These are phyloP conservation scores for Morus bassanus DNA, from an alignment of 2,797 vertebrate species.

Conservation along the genomic window DNA sequence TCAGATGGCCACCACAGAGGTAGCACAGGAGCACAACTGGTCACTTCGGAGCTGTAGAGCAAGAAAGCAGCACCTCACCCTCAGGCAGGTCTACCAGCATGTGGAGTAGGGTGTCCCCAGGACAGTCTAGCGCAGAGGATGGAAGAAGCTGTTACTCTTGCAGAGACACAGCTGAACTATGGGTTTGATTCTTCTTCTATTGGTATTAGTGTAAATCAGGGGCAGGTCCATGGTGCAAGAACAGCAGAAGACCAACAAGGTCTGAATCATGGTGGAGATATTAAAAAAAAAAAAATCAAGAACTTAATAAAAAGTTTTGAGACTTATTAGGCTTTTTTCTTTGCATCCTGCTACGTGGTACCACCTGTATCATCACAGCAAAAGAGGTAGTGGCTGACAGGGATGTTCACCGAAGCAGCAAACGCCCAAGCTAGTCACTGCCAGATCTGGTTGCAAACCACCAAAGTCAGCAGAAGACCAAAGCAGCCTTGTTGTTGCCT, in stretches of 20 bases:
- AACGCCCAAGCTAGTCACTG: not conserved
- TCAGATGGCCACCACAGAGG: not conserved
- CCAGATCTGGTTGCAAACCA: not conserved
- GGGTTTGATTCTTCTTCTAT: not conserved
- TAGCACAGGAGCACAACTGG: not conserved
- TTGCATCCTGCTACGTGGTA: rapidly evolving
- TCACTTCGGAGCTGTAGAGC: not conserved
- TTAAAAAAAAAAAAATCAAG: not conserved
- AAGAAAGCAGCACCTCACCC: not conserved
- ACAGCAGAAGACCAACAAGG: not conserved
- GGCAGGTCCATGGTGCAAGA: not conserved
- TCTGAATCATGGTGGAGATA: not conserved
- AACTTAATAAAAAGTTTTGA: not conserved
- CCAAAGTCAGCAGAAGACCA: not conserved
- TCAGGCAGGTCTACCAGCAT: not conserved
- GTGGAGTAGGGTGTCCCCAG: not conserved
- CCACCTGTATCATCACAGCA: not conserved
- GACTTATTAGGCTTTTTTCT: not conserved
- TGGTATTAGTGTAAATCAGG: not conserved
- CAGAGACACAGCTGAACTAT: not conserved
- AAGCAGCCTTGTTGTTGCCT: not conserved
- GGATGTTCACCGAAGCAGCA: not conserved
- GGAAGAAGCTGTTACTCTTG: not conserved
- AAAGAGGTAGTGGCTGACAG: not conserved
- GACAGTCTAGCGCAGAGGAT: not conserved